Base-by-base conservation (phyloP, 2,888 invertebrate species). In the Drosophila nr. fundita region DNA sequence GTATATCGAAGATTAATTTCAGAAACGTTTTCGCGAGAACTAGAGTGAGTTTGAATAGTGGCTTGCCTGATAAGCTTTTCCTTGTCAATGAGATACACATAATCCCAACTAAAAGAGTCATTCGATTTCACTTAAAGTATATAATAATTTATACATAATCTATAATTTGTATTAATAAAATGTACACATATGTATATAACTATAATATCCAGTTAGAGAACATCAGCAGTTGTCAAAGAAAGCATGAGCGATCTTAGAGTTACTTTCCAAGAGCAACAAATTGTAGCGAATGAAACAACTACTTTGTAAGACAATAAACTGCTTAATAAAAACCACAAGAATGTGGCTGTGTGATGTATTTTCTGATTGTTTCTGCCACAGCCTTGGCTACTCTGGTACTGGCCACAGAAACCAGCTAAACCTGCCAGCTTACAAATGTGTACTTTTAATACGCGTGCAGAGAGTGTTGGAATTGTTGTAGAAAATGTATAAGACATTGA, bases 181-280 rank as follows among this genome's bases (percentile, higher is more conserved):
- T 29, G 15, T 15, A 27, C 15, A 13, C 38, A 10, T 10, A 40
- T n/a, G 10, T n/a, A 2, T n/a, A 38, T 34, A 15, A 0, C 3
- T 38, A 8, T 4, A n/a, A 4, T 34, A 24, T 24, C 32, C 60
- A 75, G 69, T 70, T 65, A 59, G 24, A 32, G 27, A n/a, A 13
- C 53, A 61, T 54, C 49, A 30, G 57, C 21, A 62, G 50, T 32
- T 11, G 29, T 24, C 65, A 76, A 77, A 69, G 54, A 76, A 67
- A 29, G 60, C 8, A 36, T 38, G 38, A 59, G 48, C 53, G 60
- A 66, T 60, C 58, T 49, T 42, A 52, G 63, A 67, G 42, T 32
- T 59, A 59, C 53, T 50, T 64, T 71, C 52, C 71, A 82, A 68
- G 53, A 57, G 60, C 53, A 42, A 68, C 72, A 82, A 76, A 87